These are phyloP conservation scores for Lasiurus cinereus DNA, from an alignment of 2,113 vertebrate genomes.

Conservation along the genomic window DNA sequence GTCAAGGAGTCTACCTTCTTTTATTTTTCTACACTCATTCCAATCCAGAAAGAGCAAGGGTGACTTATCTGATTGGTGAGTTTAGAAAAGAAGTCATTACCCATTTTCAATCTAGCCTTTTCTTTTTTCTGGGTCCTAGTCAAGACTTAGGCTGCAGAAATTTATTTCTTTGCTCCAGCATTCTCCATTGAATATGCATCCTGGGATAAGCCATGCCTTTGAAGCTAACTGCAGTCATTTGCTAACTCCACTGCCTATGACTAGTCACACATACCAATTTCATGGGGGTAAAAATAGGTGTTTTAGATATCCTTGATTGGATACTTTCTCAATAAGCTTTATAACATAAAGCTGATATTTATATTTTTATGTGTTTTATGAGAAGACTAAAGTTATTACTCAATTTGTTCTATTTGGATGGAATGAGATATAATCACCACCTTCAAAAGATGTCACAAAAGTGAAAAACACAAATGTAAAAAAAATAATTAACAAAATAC, in stretches of 20 bases:
- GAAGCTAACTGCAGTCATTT: background rate
- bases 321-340: background rate
- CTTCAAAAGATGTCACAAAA: background rate
- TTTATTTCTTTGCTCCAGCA: background rate
- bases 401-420: background rate
- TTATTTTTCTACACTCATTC: background rate
- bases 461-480: background rate
- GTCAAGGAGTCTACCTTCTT: accelerated
- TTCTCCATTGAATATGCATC: background rate
- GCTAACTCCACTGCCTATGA: background rate
- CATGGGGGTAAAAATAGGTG: background rate
- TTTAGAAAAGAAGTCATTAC: background rate
- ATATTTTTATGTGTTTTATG: background rate
- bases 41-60: background rate
- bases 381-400: background rate
- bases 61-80: background rate
- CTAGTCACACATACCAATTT: background rate
- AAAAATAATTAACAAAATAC: background rate
- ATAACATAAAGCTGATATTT: background rate
- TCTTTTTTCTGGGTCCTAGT: background rate
- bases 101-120: background rate
- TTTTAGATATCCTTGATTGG: background rate
- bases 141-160: background rate
- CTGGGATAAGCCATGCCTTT: background rate
- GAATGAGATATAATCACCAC: background rate